These are phyloP conservation scores for Actinemys pallida DNA, from an alignment of 2,113 vertebrate genomes.

Conservation along the genomic window DNA sequence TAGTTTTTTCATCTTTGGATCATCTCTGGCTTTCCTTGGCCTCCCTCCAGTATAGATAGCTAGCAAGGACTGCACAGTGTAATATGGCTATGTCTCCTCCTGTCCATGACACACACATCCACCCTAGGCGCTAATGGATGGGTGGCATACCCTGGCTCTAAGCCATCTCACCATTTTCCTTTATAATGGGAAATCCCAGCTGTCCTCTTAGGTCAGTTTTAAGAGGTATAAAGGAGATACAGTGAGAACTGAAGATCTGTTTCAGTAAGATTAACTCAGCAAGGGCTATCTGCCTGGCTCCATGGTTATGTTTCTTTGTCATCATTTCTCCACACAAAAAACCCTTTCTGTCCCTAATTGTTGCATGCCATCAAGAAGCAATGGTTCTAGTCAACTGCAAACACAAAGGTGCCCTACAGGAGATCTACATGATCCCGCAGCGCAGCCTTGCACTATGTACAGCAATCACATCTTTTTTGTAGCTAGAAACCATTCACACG, in stretches of 20 bases:
- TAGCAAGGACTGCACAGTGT: neutral
- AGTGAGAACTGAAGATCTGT: fast-evolving
- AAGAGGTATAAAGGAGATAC: neutral
- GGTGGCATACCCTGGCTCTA: no score
- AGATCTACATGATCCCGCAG: fast-evolving
- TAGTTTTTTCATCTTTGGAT: constrained; percentile 45
- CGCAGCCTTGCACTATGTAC: fast-evolving
- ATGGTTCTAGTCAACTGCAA: neutral
- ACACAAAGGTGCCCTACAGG: neutral
- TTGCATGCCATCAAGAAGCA: neutral
- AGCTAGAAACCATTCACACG: neutral
- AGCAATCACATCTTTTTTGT: fast-evolving
- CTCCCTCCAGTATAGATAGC: neutral
- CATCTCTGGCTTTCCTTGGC: neutral
- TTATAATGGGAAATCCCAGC: neutral
- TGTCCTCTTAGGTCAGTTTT: neutral
- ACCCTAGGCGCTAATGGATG: neutral
- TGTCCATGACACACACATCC: neutral
- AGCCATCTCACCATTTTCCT: neutral
- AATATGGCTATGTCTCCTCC: neutral
- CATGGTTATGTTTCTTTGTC: fast-evolving
- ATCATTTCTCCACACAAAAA: neutral
- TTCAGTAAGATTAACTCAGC: neutral
- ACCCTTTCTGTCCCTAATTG: neutral
- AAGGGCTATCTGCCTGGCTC: neutral